Evolutionary conservation across 1,140 invertebrate genomes (phyloP).

Genomic region (Bombus fervidus): DNA sequence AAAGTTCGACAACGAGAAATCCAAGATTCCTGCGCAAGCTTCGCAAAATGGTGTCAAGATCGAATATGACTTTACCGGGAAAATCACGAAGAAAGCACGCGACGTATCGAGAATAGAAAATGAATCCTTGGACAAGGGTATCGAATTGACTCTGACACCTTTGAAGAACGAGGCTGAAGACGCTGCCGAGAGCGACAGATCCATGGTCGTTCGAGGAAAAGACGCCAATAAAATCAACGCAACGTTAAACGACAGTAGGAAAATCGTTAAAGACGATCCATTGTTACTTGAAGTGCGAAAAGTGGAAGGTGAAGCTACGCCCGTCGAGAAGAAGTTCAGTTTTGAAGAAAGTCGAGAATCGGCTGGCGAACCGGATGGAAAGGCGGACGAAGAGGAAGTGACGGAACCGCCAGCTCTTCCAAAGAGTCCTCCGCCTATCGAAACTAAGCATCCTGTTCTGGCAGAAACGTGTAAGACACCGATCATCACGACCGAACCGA

Average conservation of each 20-base stretch:
- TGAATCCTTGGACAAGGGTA: conserved; percentile 55
- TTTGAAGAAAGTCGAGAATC: conserved; percentile 87
- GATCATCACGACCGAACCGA: conserved; percentile 82
- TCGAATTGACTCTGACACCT: conserved; percentile 64
- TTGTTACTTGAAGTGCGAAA: conserved; percentile 47
- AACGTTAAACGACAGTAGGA: background rate
- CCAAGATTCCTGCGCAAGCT: conserved; percentile 66
- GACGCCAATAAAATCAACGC: conserved; percentile 53
- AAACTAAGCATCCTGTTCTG: conserved; percentile 27
- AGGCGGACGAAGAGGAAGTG: conserved; percentile 88
- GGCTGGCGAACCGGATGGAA: conserved; percentile 91
- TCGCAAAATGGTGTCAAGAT: conserved; percentile 7
- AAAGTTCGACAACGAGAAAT: conserved; percentile 76
- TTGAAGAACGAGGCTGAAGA: conserved; percentile 66
- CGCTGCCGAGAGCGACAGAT: conserved; percentile 59
- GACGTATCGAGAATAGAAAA: conserved; percentile 27
- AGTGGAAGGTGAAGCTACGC: conserved; percentile 67
- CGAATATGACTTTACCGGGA: conserved; percentile 19
- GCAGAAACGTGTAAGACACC: conserved; percentile 31
- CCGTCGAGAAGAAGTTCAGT: conserved; percentile 75
- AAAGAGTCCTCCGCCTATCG: conserved; percentile 84
- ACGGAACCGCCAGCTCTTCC: conserved; percentile 87
- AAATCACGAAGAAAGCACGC: background rate
- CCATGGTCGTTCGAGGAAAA: conserved; percentile 45
- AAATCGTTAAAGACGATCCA: conserved; percentile 9